Evolutionary conservation across 2,888 invertebrate genomes (phyloP).

Genomic region (Rhodophaea formosa): DNA sequence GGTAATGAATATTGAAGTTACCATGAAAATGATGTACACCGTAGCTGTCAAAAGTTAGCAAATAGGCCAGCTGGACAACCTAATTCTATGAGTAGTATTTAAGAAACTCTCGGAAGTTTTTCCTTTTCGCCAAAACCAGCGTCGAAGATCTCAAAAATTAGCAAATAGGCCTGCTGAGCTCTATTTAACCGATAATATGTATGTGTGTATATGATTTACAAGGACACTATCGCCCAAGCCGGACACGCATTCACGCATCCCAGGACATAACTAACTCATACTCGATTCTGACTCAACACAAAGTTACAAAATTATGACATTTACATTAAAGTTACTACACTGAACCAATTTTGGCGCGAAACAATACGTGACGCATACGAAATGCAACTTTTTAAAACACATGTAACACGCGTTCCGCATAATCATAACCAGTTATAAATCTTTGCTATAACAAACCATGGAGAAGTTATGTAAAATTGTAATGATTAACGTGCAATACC

Average conservation of each 20-base stretch:
- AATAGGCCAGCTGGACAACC: too few relatives aligned
- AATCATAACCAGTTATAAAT: background rate
- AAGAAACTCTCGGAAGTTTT: too few relatives aligned
- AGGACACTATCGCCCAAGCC: background rate
- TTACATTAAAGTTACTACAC: background rate
- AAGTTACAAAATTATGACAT: background rate
- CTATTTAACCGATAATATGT: too few relatives aligned
- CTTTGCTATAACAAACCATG: slow-evolving; percentile 9
- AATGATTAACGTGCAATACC: slow-evolving; percentile 2
- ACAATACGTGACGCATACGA: background rate
- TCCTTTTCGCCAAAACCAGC: too few relatives aligned
- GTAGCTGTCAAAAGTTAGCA: too few relatives aligned
- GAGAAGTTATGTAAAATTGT: slow-evolving; percentile 10
- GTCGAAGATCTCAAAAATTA: too few relatives aligned
- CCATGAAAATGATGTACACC: too few relatives aligned
- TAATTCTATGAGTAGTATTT: too few relatives aligned
- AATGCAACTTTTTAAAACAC: background rate
- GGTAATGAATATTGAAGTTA: too few relatives aligned
- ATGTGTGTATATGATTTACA: too few relatives aligned
- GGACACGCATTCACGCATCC: background rate
- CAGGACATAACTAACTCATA: background rate
- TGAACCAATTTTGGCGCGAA: slow-evolving; percentile 6
- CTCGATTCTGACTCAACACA: background rate
- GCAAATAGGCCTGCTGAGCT: too few relatives aligned
- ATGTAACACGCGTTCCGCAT: background rate